Percentiles rank a stretch among this genome's conserved stretches.
phyloP scores from a whole-genome alignment of 2,888 invertebrate genomes.

The Acheta domesticus region DNA sequence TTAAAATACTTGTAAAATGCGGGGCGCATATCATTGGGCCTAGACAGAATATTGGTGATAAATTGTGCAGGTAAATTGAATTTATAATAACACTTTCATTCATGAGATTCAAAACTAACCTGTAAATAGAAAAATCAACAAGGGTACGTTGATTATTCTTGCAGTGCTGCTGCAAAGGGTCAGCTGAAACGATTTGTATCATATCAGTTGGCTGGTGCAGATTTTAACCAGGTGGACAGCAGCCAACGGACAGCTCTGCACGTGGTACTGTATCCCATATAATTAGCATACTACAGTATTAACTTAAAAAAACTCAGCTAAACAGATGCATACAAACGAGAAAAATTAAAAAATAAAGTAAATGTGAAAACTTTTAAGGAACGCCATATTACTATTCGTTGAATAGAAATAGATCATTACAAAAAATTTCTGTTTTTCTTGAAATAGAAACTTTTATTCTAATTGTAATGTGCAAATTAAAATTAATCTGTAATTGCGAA shows the following conservation, averaged over 20 bases:
- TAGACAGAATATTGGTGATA: conserved; percentile 59
- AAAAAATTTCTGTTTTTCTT: too few relatives aligned
- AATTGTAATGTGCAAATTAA: too few relatives aligned
- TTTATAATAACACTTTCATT: not conserved
- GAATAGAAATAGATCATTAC: too few relatives aligned
- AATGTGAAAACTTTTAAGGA: too few relatives aligned
- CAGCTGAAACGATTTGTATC: conserved; percentile 57
- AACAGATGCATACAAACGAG: not conserved
- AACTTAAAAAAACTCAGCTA: not conserved
- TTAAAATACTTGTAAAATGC: conserved; percentile 64
- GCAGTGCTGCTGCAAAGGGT: conserved; percentile 59
- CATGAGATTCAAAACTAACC: not conserved
- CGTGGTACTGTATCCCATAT: conserved; percentile 48
- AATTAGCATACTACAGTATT: too few relatives aligned
- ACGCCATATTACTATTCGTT: too few relatives aligned
- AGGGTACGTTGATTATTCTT: conserved; percentile 24
- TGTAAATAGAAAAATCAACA: too few relatives aligned
- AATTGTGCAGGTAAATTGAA: conserved; percentile 55
- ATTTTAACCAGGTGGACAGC: conserved; percentile 59
- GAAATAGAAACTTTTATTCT: too few relatives aligned
- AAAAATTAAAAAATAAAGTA: too few relatives aligned
- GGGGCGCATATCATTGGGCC: conserved; percentile 70
- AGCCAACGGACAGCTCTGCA: conserved; percentile 67
- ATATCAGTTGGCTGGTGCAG: conserved; percentile 64
- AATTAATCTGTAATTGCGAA: too few relatives aligned